Evolutionary conservation across 2,113 vertebrate genomes (phyloP).

Genomic region (Dendropsophus ebraccatus): DNA sequence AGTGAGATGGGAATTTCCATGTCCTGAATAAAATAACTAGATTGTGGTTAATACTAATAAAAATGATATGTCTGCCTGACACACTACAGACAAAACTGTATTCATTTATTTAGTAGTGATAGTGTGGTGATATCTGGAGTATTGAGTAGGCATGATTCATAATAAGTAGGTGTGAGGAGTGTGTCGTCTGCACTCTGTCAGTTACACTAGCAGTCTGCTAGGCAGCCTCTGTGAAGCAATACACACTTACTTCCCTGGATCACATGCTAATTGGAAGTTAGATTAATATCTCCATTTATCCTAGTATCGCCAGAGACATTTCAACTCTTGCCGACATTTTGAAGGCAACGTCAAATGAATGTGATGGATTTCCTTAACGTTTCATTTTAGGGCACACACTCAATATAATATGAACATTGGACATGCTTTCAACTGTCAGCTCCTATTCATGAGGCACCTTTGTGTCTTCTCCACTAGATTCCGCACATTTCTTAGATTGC

Average conservation of each 20-base stretch:
- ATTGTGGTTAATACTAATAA: neutral
- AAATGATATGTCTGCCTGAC: neutral
- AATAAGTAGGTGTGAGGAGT: constrained; percentile 41
- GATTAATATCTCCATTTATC: constrained; percentile 37
- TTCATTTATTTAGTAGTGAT: constrained; percentile 1
- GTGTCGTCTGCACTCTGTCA: constrained; percentile 44
- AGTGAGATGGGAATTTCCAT: too few relatives aligned
- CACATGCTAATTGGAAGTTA: constrained; percentile 31
- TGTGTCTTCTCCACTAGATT: constrained; percentile 45
- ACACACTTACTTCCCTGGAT: constrained; percentile 21
- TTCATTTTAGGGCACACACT: constrained; percentile 15
- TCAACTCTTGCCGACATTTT: constrained; percentile 9
- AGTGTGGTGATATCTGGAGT: constrained; percentile 2
- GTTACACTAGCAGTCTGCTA: constrained; percentile 26
- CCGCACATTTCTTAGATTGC: constrained; percentile 76
- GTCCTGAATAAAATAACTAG: neutral
- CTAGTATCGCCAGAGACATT: constrained; percentile 35
- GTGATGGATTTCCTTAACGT: constrained; percentile 9
- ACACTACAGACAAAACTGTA: neutral
- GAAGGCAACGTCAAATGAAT: constrained; percentile 15
- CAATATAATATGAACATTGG: constrained; percentile 22
- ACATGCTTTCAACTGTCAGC: constrained; percentile 44
- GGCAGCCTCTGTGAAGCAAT: constrained; percentile 28
- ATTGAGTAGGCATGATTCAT: neutral
- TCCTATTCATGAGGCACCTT: constrained; percentile 24